Evolutionary conservation across 2,888 invertebrate species (phyloP).

Genomic region (Seladonia tumulorum): DNA sequence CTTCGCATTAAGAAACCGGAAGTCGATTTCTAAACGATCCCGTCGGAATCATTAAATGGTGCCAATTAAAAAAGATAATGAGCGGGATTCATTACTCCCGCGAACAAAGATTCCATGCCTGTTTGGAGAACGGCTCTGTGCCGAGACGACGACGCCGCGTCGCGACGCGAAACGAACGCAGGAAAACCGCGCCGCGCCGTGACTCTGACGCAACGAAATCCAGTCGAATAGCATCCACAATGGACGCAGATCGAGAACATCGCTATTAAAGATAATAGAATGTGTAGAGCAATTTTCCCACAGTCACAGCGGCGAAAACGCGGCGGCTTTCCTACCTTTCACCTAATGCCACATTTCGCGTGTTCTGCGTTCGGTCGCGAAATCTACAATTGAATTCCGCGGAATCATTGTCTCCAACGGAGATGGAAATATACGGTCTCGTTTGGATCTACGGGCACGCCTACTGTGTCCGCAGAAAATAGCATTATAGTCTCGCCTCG

Average conservation of each 20-base stretch:
- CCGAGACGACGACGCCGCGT: neutral
- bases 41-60: slow-evolving; percentile 60
- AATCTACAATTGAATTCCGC: slow-evolving; percentile 37
- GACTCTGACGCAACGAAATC: slow-evolving; percentile 67
- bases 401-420: neutral
- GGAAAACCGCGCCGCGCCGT: slow-evolving; percentile 51
- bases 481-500: neutral
- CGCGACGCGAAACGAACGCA: slow-evolving; percentile 27
- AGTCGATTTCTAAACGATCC: slow-evolving; percentile 60
- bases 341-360: slow-evolving; percentile 60
- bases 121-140: slow-evolving; percentile 52
- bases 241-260: slow-evolving; percentile 71
- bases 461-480: neutral
- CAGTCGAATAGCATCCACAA: slow-evolving; percentile 68
- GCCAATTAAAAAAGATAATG: slow-evolving; percentile 62
- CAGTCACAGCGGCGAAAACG: slow-evolving; percentile 60
- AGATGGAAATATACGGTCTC: slow-evolving; percentile 10
- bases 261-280: slow-evolving; percentile 72
- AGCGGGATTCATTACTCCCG: slow-evolving; percentile 50
- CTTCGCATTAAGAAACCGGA: slow-evolving; percentile 51
- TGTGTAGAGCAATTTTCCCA: slow-evolving; percentile 69
- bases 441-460: neutral
- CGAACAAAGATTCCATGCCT: slow-evolving; percentile 58
- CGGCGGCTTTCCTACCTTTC: slow-evolving; percentile 66
- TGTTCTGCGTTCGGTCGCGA: slow-evolving; percentile 22